Evolutionary conservation across 2,113 vertebrate genomes (phyloP).

Genomic region (Fukomys damarensis): DNA sequence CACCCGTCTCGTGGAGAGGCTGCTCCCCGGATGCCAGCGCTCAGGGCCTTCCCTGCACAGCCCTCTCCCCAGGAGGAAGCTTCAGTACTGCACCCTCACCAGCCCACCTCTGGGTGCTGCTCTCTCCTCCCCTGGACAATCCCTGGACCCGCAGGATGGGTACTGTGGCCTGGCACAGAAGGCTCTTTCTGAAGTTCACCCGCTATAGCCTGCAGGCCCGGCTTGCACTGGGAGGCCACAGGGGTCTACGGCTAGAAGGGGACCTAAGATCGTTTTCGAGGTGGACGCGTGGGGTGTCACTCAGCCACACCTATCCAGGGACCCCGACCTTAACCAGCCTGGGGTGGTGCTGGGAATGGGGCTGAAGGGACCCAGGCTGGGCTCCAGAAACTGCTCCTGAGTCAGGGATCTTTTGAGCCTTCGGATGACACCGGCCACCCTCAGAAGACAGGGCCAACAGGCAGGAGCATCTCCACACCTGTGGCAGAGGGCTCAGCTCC

Average conservation of each 20-base stretch:
- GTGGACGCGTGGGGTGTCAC: not conserved
- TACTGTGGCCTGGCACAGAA: fast-evolving
- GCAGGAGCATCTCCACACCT: too few relatives aligned
- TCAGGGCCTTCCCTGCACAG: not conserved
- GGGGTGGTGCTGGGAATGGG: not conserved
- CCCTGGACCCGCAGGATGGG: not conserved
- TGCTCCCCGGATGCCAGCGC: too few relatives aligned
- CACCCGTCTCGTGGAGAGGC: too few relatives aligned
- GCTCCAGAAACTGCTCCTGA: not conserved
- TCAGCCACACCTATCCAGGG: not conserved
- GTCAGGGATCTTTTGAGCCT: not conserved
- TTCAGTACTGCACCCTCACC: too few relatives aligned
- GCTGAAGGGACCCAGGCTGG: not conserved
- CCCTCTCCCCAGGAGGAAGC: not conserved
- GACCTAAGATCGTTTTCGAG: too few relatives aligned
- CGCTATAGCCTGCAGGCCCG: not conserved
- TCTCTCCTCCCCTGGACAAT: fast-evolving
- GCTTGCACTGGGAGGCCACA: not conserved
- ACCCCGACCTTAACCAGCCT: not conserved
- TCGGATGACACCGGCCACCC: too few relatives aligned
- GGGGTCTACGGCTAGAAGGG: not conserved
- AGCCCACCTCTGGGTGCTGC: not conserved
- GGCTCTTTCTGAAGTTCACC: not conserved
- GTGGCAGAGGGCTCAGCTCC: too few relatives aligned
- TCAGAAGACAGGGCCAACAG: too few relatives aligned